Evolutionary conservation across 2,888 invertebrate genomes (phyloP).

Genomic region (Ligdia adustata): DNA sequence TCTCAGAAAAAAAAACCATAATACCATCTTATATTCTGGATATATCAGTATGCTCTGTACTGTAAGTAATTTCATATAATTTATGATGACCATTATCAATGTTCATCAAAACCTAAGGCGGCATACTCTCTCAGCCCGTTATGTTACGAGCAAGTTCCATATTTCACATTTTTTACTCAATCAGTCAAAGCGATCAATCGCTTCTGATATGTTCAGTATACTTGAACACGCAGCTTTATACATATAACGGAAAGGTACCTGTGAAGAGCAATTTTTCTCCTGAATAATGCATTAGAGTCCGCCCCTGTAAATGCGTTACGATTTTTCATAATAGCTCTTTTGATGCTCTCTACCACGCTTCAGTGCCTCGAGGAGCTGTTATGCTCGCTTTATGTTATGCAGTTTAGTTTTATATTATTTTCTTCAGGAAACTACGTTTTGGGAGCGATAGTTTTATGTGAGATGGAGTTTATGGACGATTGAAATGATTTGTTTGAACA

Average conservation of each 20-base stretch:
- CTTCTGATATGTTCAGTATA: background rate
- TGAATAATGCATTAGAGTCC: slow-evolving; percentile 78
- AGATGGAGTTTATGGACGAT: slow-evolving; percentile 10
- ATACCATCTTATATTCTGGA: no score
- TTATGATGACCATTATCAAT: no score
- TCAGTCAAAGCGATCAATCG: background rate
- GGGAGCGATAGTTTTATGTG: slow-evolving; percentile 4
- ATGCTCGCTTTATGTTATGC: slow-evolving; percentile 61
- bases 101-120: no score
- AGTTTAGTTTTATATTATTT: slow-evolving; percentile 66
- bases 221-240: slow-evolving; percentile 21
- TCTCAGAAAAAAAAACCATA: no score
- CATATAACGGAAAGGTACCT: slow-evolving; percentile 54
- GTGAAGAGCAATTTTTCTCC: slow-evolving; percentile 69
- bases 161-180: background rate
- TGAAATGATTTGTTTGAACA: slow-evolving; percentile 10
- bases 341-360: slow-evolving; percentile 56
- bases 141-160: no score
- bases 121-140: no score
- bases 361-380: slow-evolving; percentile 43
- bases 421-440: slow-evolving; percentile 23
- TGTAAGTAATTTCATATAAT: no score
- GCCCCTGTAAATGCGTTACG: slow-evolving; percentile 80
- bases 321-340: slow-evolving; percentile 82
- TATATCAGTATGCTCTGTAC: no score